These are phyloP conservation scores for Colostygia pectinataria DNA, from an alignment of 2,888 invertebrate genomes.

Conservation along the genomic window DNA sequence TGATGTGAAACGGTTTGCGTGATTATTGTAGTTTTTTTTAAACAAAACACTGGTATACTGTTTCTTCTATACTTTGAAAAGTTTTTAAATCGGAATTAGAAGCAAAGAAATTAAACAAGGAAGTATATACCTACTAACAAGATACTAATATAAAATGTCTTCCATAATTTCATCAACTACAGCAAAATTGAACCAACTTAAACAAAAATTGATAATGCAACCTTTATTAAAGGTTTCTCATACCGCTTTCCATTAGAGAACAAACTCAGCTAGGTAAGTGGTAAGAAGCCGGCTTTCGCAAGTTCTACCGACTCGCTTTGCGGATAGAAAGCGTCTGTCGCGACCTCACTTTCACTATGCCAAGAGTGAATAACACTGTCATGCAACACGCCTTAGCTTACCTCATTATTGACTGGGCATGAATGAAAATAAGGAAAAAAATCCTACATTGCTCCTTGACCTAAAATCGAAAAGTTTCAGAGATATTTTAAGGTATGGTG, in stretches of 20 bases:
- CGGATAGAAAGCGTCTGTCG: constrained; percentile 76
- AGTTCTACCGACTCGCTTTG: constrained; percentile 44
- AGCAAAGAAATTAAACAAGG: no score
- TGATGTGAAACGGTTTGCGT: constrained; percentile 6
- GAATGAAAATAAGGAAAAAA: constrained; percentile 27
- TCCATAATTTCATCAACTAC: no score
- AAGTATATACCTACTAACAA: no score
- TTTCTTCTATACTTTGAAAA: no score
- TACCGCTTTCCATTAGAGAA: constrained; percentile 39
- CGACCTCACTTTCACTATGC: constrained; percentile 79
- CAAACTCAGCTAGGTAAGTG: constrained; percentile 35
- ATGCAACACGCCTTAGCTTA: constrained; percentile 29
- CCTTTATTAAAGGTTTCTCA: background rate
- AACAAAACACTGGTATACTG: no score
- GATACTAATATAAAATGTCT: no score
- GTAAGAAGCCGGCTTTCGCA: constrained; percentile 64
- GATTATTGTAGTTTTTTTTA: background rate
- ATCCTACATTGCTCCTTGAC: background rate
- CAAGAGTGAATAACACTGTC: constrained; percentile 36
- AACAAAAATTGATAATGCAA: no score
- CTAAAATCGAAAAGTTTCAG: background rate
- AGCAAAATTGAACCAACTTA: no score
- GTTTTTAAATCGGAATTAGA: no score
- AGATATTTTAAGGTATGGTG: constrained; percentile 1
- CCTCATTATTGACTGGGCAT: constrained; percentile 29